Base-by-base conservation (phyloP, 1,140 invertebrate genomes). In the Drosophila pallidifrons region DNA sequence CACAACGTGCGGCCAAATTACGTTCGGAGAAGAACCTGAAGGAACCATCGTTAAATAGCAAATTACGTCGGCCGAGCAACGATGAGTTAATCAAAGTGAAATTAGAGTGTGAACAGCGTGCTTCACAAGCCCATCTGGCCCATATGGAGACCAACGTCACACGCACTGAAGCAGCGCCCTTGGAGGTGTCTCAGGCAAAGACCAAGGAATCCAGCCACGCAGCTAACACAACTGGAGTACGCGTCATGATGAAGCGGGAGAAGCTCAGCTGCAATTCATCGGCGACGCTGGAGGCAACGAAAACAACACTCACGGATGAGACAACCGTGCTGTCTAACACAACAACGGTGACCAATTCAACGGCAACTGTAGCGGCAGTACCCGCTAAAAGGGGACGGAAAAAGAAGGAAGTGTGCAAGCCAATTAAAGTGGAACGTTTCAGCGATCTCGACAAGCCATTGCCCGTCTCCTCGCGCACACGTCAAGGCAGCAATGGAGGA, bases 391-490 rank as follows among this genome's bases (percentile, higher is more conserved):
- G 75, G 45, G 20, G 41, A 0, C 72, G 77, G 38, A 88, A 87
- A 32, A 91, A 87, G 58, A 83, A 91, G 61, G 77, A 91, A 7
- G 15, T 35, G 6, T 83, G 88, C 25, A 74, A 67, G 5, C 91
- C 91, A 5, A 92, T 92, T 10, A 92, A 92, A 66, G 68, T 92
- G 20, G 91, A 92, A 71, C 82, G 91, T 1, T 87, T 92, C 6
- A 92, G 91, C 30, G 85, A 82, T 35, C 28, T 92, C 1, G 87
- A 81, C n/a, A 72, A 69, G 41, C 25, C 11, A 7, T 74, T 70
- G 7, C 86, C 90, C 0, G 52, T 91, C 1, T 61, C 90, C 0
- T 80, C 86, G 4, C 80, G 80, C 1, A 92, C 88, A 3, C 91
- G 91, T 30, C 69, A 81, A 38, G 58, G 73, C 32, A 91, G 75